Conservation (phyloP, 2,888 invertebrate genomes). For the Auanema freiburgensis region DNA sequence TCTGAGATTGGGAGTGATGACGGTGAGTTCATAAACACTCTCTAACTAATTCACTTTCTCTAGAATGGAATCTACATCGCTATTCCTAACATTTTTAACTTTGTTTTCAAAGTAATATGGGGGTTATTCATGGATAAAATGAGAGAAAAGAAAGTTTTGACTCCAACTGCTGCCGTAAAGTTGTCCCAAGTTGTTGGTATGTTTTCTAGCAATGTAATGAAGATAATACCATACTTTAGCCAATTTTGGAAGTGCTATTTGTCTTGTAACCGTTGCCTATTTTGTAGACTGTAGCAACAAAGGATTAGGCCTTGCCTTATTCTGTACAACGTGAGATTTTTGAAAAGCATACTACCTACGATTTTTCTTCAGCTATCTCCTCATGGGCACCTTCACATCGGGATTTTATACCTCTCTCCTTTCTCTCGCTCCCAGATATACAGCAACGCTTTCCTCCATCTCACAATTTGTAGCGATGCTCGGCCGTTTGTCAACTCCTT, state of each 20-base stretch:
- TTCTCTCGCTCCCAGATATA: conserved; percentile 50
- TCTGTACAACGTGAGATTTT: conserved; percentile 37
- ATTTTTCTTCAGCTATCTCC: conserved; percentile 25
- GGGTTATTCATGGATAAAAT: conserved; percentile 42
- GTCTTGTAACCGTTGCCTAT: conserved; percentile 38
- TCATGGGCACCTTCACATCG: conserved; percentile 35
- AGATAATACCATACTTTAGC: conserved; percentile 22
- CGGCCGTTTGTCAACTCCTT: conserved; percentile 38
- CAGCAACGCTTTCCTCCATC: conserved; percentile 50
- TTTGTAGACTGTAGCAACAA: conserved; percentile 49
- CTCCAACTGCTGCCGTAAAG: conserved; percentile 39
- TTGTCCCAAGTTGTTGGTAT: conserved; percentile 41
- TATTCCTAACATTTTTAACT: conserved; percentile 44
- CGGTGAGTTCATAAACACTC: conserved; percentile 19
- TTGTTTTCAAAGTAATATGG: conserved; percentile 44
- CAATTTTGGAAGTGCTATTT: conserved; percentile 31
- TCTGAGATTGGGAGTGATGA: conserved; percentile 37
- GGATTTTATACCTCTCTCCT: conserved; percentile 51
- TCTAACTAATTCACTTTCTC: conserved; percentile 1
- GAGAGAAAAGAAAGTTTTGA: conserved; percentile 35
- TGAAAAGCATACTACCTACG: background rate
- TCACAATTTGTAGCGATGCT: conserved; percentile 46
- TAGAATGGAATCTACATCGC: conserved; percentile 54
- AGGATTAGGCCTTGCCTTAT: conserved; percentile 36
- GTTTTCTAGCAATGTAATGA: background rate